phyloP scores from a whole-genome alignment of 2,113 vertebrate species.

The Notothenia rossii region DNA sequence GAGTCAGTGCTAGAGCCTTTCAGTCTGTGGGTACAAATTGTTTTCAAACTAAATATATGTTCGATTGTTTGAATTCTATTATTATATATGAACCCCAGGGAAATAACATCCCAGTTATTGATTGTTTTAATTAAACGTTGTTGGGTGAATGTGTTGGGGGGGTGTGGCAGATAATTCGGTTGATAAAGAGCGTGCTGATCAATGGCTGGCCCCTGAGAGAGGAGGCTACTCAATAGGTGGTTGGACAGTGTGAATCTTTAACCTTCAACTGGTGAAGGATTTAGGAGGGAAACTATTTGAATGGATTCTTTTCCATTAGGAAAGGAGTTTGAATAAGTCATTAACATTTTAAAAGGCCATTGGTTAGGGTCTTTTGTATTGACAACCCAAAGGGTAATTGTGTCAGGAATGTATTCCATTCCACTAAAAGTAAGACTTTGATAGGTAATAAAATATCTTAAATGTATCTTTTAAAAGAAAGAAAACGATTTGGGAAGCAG shows the following conservation, averaged over 20 bases:
- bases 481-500: too few species aligned
- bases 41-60: neutral
- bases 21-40: neutral
- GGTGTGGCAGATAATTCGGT: slow-evolving; percentile 14
- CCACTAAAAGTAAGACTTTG: too few species aligned
- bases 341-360: too few species aligned
- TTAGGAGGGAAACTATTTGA: neutral
- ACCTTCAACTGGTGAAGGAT: neutral
- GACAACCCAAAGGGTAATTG: too few species aligned
- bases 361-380: too few species aligned
- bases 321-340: neutral
- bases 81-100: neutral
- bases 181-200: neutral
- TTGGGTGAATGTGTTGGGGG: neutral
- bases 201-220: slow-evolving; percentile 1
- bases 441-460: too few species aligned
- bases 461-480: too few species aligned
- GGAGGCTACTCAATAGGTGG: neutral
- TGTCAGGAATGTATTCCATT: too few species aligned
- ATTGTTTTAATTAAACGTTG: neutral
- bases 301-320: neutral
- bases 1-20: neutral
- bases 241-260: neutral
- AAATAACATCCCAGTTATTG: slow-evolving; percentile 4
- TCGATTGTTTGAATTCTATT: neutral